A percentile compares a stretch with the other conserved stretches of the same genome.
Evolutionary conservation across 2,113 vertebrate species (phyloP).

Genomic region (Ahaetulla prasina): DNA sequence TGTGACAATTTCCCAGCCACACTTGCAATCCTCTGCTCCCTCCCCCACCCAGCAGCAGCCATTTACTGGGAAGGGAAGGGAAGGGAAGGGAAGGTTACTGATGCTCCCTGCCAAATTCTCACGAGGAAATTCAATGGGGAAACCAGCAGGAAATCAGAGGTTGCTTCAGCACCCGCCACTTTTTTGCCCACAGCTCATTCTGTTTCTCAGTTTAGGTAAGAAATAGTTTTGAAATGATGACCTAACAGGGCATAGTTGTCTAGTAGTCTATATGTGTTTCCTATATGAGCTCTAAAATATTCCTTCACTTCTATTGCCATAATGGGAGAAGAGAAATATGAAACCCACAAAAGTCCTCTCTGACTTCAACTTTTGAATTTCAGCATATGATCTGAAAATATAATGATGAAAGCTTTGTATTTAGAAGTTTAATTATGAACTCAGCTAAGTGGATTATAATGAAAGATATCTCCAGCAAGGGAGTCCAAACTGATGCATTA

Average conservation of each 20-base stretch:
- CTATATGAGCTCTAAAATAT: neutral
- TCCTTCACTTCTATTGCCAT: neutral
- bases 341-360: slow-evolving; percentile 29
- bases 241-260: neutral
- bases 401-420: slow-evolving; percentile 68
- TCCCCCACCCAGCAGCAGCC: neutral
- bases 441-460: slow-evolving; percentile 76
- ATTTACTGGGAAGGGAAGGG: neutral
- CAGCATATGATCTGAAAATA: slow-evolving; percentile 49
- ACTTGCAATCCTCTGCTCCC: neutral
- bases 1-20: neutral
- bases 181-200: neutral
- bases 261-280: neutral
- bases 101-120: neutral
- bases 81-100: neutral
- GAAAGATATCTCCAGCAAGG: slow-evolving; percentile 71
- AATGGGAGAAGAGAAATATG: neutral
- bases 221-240: neutral
- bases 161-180: neutral
- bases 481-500: slow-evolving; percentile 71
- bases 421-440: slow-evolving; percentile 78
- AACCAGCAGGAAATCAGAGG: neutral
- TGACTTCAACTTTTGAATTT: slow-evolving; percentile 31
- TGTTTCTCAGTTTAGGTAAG: neutral
- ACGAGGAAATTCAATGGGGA: neutral